Base-by-base conservation (phyloP, 2,888 invertebrate species). In the Dendrolimus pini region DNA sequence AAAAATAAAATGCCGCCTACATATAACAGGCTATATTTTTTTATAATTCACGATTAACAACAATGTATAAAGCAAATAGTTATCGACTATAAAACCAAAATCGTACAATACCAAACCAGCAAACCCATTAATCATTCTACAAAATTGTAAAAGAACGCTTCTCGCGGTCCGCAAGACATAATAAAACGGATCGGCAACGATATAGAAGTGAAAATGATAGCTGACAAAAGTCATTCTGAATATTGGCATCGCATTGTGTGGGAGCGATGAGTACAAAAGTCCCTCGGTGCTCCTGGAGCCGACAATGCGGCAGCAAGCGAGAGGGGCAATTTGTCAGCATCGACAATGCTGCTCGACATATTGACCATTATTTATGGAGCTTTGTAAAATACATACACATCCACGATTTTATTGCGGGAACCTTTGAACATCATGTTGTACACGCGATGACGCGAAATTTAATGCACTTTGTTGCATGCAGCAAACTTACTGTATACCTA, bases 291-390 rank as follows among this genome's bases (percentile, higher is more conserved):
- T 74, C 78, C 81, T 75, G 83, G 78, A 80, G 83, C 78, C 72
- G 77, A 89, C 89, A 88, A 89, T 83, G 80, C 77, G 78, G 82
- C 84, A 82, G 86, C 82, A 74, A 80, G 82, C 82, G 82, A 82
- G 82, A 80, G 75, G 73, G 75, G 85, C 83, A 89, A 90, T 90
- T 90, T 90, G 90, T 90, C 90, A 89, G 80, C 71, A 78, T 88
- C 88, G 87, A 90, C 90, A 89, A 90, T 85, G 69, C 83, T 71
- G 77, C 75, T 71, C 85, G 89, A 86, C 87, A 84, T 87, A 89
- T 89, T 89, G 89, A 84, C 87, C 89, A 89, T 89, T 89, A 90
- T 90, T 89, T 90, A 90, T 89, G 85, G 80, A 78, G 77, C 78
- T 80, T 74, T 78, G 85, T 86, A 82, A 85, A 85, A 85, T 82